Base-by-base conservation (phyloP, 2,888 invertebrate species). In the Caenorhabditis drosophilae region DNA sequence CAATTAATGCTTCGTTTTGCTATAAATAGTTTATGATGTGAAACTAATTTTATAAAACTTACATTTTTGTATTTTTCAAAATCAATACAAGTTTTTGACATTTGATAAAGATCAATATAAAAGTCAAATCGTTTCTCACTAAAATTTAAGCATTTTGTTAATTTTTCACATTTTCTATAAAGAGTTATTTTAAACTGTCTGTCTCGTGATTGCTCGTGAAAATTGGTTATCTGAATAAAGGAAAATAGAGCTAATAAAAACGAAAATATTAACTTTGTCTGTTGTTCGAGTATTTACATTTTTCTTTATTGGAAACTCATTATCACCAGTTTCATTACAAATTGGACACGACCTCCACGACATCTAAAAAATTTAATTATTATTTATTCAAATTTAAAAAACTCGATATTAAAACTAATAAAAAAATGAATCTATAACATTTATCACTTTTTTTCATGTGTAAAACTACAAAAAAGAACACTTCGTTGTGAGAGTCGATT, bases 171-270 rank as follows among this genome's bases (percentile, higher is more conserved):
- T 22, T 35, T n/a, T 16, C 20, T 34, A n/a, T 18, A 12, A 22
- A 61, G 49, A 1, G 47, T 42, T 23, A 61, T 51, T 2, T 46
- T 55, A n/a, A 56, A 61, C 38, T 47, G 36, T 7, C 61, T 55
- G 26, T 16, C 15, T 22, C 20, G 1, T 11, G 55, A 41, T 2
- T 40, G 20, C 15, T 56, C 61, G 41, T 61, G 61, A 23, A 51
- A 61, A 41, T 61, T 61, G 12, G 47, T 44, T 34, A 1, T 15
- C 59, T 53, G 42, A 49, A 53, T 53, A 53, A n/a, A 3, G 34
- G 26, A 6, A 34, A 6, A 31, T n/a, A n/a, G n/a, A n/a, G n/a
- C n/a, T n/a, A n/a, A n/a, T n/a, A n/a, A n/a, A n/a, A n/a, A n/a
- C n/a, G n/a, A n/a, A n/a, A n/a, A n/a, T n/a, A 31, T 31, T 31